Evolutionary conservation across 1,140 invertebrate genomes (phyloP).

Genomic region (Euura lappo): DNA sequence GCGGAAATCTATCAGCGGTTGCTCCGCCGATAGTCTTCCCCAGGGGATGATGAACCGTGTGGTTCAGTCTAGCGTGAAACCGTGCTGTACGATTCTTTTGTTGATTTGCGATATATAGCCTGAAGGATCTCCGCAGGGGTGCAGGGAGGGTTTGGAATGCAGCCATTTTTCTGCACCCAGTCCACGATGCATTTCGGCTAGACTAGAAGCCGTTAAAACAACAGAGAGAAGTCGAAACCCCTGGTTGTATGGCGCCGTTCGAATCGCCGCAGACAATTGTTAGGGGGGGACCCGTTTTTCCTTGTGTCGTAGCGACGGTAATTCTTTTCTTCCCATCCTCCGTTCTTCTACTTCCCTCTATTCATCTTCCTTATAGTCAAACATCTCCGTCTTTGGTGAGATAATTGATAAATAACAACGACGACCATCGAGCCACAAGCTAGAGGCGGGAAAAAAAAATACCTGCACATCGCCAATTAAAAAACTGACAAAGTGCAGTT

Average conservation of each 20-base stretch:
- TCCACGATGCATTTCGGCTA: constrained; percentile 1
- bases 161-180: constrained; percentile 2
- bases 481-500: too few relatives aligned
- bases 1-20: too few relatives aligned
- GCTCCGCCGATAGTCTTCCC: not conserved
- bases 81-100: not conserved
- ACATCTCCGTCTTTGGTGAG: too few relatives aligned
- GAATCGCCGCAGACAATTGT: constrained; percentile 1
- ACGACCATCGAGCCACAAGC: too few relatives aligned
- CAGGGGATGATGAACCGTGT: not conserved
- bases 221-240: not conserved
- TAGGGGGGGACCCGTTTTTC: not conserved
- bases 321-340: not conserved
- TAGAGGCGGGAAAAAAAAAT: too few relatives aligned
- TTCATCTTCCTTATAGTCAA: not conserved
- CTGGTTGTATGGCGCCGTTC: not conserved
- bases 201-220: not conserved
- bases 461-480: too few relatives aligned
- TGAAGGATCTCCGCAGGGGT: not conserved
- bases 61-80: not conserved
- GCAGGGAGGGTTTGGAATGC: not conserved
- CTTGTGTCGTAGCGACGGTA: not conserved
- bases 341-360: not conserved
- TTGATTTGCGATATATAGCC: not conserved
- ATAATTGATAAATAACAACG: too few relatives aligned